Base-by-base conservation (phyloP, 2,797 vertebrate genomes). In the Crocidura indochinensis region DNA sequence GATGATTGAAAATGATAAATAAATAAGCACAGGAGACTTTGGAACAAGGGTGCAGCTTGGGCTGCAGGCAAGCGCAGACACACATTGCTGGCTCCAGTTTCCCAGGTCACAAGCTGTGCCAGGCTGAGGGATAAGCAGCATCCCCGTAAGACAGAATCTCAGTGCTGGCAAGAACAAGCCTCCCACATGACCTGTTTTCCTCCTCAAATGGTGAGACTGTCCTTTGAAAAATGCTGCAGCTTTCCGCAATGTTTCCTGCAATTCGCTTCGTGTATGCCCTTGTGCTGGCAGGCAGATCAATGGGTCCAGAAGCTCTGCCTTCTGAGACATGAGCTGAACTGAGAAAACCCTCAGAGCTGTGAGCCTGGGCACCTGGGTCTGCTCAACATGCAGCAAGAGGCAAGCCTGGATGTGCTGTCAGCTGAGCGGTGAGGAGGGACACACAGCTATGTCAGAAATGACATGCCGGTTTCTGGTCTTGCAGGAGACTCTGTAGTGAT, bases 381-480 rank as follows among this genome's bases (percentile, higher is more conserved):
- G 94, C 95, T 96, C 92, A 6, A 26, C 74, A 44, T 69, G 0
- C 80, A 97, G 97, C 96, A 94, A 94, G 5, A 60, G 97, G 96
- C 96, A 83, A 93, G 92, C 29, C 96, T 68, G 38, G 93, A 95
- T 90, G 49, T 79, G 94, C 97, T 97, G 97, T 97, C 97, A 96
- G 96, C 97, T 27, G 95, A 95, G 95, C 95, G 62, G 97, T 77
- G 96, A 88, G 91, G 97, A 96, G 97, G 97, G 97, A 97, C 96
- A 94, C 91, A 95, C 95, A 86, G 92, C 96, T 78, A 90, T 97
- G 97, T 98, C 97, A 97, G 95, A 97, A 97, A 96, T 96, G 97
- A 97, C 97, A 97, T 9, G 2, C n/a, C 67, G 75, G 97, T 97
- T 97, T 96, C 97, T 89, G 97, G 97, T 89, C 97, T 97, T 96